Percentiles rank a stretch among this genome's conserved stretches.
Conservation (phyloP, 1,140 invertebrate species). For the Atta texana region DNA sequence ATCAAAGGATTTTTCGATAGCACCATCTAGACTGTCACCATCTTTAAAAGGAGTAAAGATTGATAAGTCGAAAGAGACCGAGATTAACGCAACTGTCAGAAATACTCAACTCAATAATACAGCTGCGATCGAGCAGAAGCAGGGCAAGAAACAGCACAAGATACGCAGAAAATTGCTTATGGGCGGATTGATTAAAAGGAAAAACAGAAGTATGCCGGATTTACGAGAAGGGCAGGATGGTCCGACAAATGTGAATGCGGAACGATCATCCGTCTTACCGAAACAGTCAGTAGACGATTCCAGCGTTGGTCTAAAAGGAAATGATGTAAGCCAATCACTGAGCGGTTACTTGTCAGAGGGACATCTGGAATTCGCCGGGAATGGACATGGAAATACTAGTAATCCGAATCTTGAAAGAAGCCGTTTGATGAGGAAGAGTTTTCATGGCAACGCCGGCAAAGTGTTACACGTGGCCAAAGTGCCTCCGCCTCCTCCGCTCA, state of each 20-base stretch:
- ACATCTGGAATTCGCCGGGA: constrained; percentile 91
- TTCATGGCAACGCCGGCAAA: constrained; percentile 93
- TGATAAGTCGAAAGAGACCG: constrained; percentile 88
- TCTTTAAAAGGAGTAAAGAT: constrained; percentile 87
- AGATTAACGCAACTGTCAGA: constrained; percentile 74
- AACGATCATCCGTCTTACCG: constrained; percentile 84
- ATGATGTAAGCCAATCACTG: constrained; percentile 87
- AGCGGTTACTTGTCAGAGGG: constrained; percentile 95
- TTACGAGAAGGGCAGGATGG: constrained; percentile 91
- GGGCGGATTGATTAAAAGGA: constrained; percentile 94
- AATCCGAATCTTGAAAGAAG: constrained; percentile 95
- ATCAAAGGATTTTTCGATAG: constrained; percentile 89
- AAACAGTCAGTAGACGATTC: constrained; percentile 91
- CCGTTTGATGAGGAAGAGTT: constrained; percentile 95
- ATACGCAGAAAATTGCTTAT: constrained; percentile 95
- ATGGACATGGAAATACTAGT: constrained; percentile 84
- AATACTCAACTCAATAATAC: constrained; percentile 62
- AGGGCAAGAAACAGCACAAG: constrained; percentile 96
- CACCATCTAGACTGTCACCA: constrained; percentile 86
- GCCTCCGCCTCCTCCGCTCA: constrained; percentile 93
- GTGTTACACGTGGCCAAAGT: constrained; percentile 93
- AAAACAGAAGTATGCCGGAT: constrained; percentile 97
- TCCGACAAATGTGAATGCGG: constrained; percentile 71
- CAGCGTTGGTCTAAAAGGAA: constrained; percentile 89
- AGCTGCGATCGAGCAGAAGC: constrained; percentile 87